Evolutionary conservation across 2,797 vertebrate species (phyloP).

Genomic region (Acanthurus leucopareius): DNA sequence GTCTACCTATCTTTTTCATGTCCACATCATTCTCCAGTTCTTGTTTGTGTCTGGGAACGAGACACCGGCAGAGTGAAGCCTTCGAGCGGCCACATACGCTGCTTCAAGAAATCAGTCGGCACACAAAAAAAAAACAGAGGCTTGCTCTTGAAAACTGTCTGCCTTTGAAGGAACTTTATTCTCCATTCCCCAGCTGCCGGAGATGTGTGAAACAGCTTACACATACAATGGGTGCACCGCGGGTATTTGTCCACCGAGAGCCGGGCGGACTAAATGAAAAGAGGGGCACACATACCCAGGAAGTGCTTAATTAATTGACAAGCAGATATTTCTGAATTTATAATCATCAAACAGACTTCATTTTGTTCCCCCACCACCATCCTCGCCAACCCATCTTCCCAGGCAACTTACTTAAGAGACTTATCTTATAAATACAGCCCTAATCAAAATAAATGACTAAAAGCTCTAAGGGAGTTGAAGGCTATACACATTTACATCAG

Average conservation of each 20-base stretch:
- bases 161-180: constrained; percentile 79
- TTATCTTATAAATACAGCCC: constrained; percentile 89
- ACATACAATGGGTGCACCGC: constrained; percentile 66
- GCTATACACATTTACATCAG: constrained; percentile 81
- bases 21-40: constrained; percentile 55
- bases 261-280: constrained; percentile 72
- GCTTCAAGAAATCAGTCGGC: constrained; percentile 62
- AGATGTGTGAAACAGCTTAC: constrained; percentile 69
- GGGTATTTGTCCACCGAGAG: constrained; percentile 78
- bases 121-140: constrained; percentile 37
- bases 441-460: constrained; percentile 89
- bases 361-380: constrained; percentile 83
- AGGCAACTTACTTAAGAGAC: constrained; percentile 82
- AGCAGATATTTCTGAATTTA: constrained; percentile 84
- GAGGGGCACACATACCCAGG: constrained; percentile 65
- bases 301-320: constrained; percentile 86
- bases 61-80: constrained; percentile 54
- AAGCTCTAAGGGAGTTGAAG: constrained; percentile 81
- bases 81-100: constrained; percentile 59
- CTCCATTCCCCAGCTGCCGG: constrained; percentile 57
- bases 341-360: constrained; percentile 86
- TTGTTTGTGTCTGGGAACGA: constrained; percentile 61
- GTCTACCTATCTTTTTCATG: constrained; percentile 55
- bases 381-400: constrained; percentile 74
- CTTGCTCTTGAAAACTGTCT: constrained; percentile 69